These are phyloP conservation scores for Troides helena DNA, from an alignment of 2,888 invertebrate genomes.

Conservation along the genomic window DNA sequence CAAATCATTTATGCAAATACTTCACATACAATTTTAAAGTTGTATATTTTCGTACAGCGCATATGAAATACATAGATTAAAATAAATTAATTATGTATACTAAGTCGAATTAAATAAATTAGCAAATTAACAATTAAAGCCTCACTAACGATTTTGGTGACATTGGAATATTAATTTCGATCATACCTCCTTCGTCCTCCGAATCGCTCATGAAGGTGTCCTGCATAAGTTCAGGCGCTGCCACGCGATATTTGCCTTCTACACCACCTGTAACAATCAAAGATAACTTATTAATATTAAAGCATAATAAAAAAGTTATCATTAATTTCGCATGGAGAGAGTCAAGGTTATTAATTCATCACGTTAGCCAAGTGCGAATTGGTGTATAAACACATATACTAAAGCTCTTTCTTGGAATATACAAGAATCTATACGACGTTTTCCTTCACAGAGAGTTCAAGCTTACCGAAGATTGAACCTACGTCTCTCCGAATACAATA, in stretches of 20 bases:
- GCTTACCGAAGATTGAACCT: too few relatives aligned
- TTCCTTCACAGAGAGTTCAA: too few relatives aligned
- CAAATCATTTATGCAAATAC: too few relatives aligned
- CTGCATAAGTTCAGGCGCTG: slow-evolving; percentile 99
- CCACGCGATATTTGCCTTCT: slow-evolving; percentile 98
- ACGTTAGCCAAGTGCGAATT: too few relatives aligned
- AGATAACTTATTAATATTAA: neutral
- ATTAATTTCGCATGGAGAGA: neutral
- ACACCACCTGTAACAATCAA: slow-evolving; percentile 73
- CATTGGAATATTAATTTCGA: neutral
- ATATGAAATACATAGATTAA: neutral
- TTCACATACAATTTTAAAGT: too few relatives aligned
- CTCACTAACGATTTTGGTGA: neutral
- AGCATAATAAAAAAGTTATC: neutral
- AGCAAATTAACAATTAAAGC: neutral
- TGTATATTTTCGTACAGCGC: too few relatives aligned
- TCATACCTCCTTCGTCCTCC: slow-evolving; percentile 97
- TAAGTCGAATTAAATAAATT: neutral
- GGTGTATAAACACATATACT: too few relatives aligned
- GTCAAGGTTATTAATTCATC: too few relatives aligned
- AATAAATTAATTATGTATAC: neutral
- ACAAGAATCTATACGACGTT: too few relatives aligned
- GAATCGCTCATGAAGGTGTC: slow-evolving; percentile 99
- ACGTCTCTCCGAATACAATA: too few relatives aligned
- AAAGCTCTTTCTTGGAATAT: too few relatives aligned